phyloP scores from a whole-genome alignment of 2,797 vertebrate genomes.

The Gymnocypris eckloni region DNA sequence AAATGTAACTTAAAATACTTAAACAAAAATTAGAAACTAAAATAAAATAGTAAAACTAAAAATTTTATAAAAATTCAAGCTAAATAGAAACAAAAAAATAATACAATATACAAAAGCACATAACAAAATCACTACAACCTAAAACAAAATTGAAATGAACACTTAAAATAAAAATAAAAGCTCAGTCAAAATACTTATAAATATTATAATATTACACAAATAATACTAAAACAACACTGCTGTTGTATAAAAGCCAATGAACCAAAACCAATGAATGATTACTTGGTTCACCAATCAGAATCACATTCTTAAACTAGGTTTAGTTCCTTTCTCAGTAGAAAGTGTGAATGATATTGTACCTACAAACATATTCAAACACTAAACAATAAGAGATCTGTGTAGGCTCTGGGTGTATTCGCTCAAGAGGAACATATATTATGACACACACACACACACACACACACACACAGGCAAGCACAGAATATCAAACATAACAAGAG shows the following conservation, averaged over 20 bases:
- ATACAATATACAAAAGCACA: background rate
- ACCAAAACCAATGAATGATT: background rate
- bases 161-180: background rate
- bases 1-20: background rate
- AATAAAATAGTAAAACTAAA: background rate
- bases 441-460: slow-evolving; percentile 3
- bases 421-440: slow-evolving; percentile 20
- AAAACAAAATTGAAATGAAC: background rate
- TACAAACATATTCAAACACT: background rate
- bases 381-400: slow-evolving; percentile 6
- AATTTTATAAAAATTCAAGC: background rate
- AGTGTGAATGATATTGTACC: background rate
- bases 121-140: no score
- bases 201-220: background rate
- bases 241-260: background rate
- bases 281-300: background rate
- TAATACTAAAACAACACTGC: background rate
- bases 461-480: slow-evolving; percentile 15
- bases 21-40: background rate
- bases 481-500: slow-evolving; percentile 19
- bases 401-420: background rate
- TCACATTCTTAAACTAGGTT: background rate
- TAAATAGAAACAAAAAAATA: background rate
- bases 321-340: background rate
- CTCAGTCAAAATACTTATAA: background rate